These are phyloP conservation scores for Pseudochromis fuscus DNA, from an alignment of 2,797 vertebrate species.

Conservation along the genomic window DNA sequence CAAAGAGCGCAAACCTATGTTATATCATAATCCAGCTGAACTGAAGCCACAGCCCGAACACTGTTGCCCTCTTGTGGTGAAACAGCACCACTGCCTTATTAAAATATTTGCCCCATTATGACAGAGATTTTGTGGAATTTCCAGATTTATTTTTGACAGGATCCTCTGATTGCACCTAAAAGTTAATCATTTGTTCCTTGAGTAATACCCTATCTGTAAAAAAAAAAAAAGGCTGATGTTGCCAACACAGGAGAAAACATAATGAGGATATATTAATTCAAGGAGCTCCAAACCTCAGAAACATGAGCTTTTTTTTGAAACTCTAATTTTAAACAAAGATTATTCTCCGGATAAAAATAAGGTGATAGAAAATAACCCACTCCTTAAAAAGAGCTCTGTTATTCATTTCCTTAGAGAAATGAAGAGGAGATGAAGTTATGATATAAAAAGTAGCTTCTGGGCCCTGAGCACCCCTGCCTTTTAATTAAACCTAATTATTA, in stretches of 20 bases:
- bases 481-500: conserved; percentile 80
- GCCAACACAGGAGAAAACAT: background rate
- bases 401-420: conserved; percentile 52
- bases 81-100: too few relatives aligned
- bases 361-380: conserved; percentile 36
- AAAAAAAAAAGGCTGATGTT: too few relatives aligned
- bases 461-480: conserved; percentile 40
- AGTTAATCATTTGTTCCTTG: too few relatives aligned
- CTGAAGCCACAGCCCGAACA: too few relatives aligned
- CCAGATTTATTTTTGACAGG: too few relatives aligned
- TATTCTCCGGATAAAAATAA: conserved; percentile 34
- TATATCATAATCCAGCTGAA: too few relatives aligned
- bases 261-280: background rate
- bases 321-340: conserved; percentile 31
- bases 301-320: background rate
- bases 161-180: too few relatives aligned
- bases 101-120: too few relatives aligned
- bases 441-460: conserved; percentile 31
- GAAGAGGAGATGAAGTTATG: conserved; percentile 33
- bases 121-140: too few relatives aligned
- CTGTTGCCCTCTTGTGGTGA: too few relatives aligned
- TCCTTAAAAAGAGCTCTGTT: conserved; percentile 36
- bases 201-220: too few relatives aligned
- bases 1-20: too few relatives aligned
- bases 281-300: background rate